These are phyloP conservation scores for Porites cylindrica DNA, from an alignment of 92 coral and sea anemone species.

Conservation along the genomic window DNA sequence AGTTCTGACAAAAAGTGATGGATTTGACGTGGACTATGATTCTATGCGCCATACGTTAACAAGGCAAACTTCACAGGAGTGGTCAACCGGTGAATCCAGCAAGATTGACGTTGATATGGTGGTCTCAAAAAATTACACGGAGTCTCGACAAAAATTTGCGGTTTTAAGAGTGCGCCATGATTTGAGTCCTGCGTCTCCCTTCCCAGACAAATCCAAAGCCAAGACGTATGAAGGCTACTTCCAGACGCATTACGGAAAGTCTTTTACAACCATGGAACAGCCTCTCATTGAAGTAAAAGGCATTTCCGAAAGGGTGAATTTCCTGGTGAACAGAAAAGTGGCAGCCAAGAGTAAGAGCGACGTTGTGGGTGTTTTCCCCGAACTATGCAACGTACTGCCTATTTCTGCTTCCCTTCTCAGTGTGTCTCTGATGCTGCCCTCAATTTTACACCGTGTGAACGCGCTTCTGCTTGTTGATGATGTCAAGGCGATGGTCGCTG, in stretches of 20 bases:
- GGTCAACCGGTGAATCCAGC: too few species aligned
- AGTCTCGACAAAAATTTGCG: conserved; percentile 37
- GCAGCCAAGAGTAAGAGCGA: too few species aligned
- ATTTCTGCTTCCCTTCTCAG: conserved; percentile 68
- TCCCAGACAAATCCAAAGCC: conserved; percentile 82
- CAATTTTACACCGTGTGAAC: conserved; percentile 76
- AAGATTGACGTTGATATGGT: conserved; percentile 10
- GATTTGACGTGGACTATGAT: conserved; percentile 29
- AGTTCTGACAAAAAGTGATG: conserved; percentile 49
- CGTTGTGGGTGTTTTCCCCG: conserved; percentile 29
- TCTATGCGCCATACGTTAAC: conserved; percentile 5
- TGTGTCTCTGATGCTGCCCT: conserved; percentile 76
- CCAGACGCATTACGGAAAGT: background rate
- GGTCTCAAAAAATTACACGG: conserved; percentile 15
- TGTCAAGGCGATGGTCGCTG: conserved; percentile 63
- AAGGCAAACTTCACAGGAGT: background rate
- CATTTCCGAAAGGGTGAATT: too few species aligned
- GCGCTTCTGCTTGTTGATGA: conserved; percentile 77
- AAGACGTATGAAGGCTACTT: conserved; percentile 80
- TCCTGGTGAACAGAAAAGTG: too few species aligned
- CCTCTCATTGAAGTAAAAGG: too few species aligned
- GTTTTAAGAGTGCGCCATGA: conserved; percentile 63
- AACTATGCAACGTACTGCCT: conserved; percentile 62
- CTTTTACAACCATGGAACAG: too few species aligned
- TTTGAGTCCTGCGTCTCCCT: conserved; percentile 63